These are phyloP conservation scores for Macroteleia sp. DNA, from an alignment of 2,888 invertebrate genomes.

Conservation along the genomic window DNA sequence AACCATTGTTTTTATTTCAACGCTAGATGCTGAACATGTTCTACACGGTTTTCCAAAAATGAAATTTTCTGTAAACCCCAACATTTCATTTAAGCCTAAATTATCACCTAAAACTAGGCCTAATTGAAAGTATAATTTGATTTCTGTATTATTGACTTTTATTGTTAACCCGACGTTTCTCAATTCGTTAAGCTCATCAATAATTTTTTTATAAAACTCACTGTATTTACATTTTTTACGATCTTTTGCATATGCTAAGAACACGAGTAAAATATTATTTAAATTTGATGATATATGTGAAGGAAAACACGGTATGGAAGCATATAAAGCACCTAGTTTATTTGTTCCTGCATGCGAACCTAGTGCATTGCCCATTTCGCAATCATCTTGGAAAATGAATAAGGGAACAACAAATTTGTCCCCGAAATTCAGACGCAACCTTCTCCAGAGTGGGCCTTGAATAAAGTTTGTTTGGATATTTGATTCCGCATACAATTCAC, in stretches of 20 bases:
- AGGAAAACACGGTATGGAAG: conserved; percentile 24
- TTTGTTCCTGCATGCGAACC: conserved; percentile 32
- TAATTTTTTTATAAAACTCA: background rate
- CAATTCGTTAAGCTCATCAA: background rate
- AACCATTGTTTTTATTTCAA: too few species aligned
- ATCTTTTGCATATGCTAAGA: conserved; percentile 1
- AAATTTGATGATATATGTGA: conserved; percentile 1
- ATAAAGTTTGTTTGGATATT: too few species aligned
- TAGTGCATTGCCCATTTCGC: too few species aligned
- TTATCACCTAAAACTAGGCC: conserved; percentile 23
- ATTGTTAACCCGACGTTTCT: conserved; percentile 20
- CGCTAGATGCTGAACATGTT: background rate
- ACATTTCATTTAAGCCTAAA: conserved; percentile 23
- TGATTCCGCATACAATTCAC: too few species aligned
- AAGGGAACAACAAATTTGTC: too few species aligned
- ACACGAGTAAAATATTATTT: background rate
- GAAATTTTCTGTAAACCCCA: conserved; percentile 31
- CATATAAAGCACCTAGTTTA: conserved; percentile 29
- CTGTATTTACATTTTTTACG: background rate
- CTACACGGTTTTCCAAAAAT: background rate
- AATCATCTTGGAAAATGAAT: too few species aligned
- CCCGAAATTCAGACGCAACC: too few species aligned
- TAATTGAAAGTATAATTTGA: conserved; percentile 32
- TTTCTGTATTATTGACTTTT: background rate
- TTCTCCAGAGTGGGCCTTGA: too few species aligned